phyloP scores from a whole-genome alignment of 2,113 vertebrate species.

The Oriolus oriolus region DNA sequence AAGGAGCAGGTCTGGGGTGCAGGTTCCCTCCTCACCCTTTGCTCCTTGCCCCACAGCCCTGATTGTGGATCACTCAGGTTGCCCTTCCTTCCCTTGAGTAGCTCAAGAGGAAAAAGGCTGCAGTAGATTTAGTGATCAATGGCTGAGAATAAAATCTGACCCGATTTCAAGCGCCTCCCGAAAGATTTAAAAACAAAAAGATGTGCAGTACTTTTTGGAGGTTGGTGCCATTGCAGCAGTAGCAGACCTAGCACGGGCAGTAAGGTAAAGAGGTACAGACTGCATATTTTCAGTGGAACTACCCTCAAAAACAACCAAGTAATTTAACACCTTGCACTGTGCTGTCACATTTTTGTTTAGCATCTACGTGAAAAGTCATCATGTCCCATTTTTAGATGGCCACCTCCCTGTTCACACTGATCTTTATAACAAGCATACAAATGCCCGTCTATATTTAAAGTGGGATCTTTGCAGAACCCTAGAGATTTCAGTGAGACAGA shows the following conservation, averaged over 20 bases:
- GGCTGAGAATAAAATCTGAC: neutral
- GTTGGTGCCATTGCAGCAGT: neutral
- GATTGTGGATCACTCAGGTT: neutral
- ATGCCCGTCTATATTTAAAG: neutral
- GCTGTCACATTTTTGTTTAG: constrained; percentile 18
- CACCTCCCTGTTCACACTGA: constrained; percentile 5
- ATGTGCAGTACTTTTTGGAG: neutral
- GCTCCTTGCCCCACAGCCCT: neutral
- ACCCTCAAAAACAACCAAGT: neutral
- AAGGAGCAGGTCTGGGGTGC: neutral
- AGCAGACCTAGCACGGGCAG: neutral
- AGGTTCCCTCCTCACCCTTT: neutral
- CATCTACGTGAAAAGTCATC: neutral
- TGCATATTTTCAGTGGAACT: neutral
- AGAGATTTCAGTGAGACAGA: neutral
- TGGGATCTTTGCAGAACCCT: neutral
- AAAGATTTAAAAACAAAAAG: neutral
- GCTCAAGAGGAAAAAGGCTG: neutral
- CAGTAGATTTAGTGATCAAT: neutral
- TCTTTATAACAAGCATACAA: neutral
- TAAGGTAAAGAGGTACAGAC: neutral
- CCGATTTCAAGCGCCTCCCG: neutral
- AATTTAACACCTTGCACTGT: constrained; percentile 3
- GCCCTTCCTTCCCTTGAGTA: neutral
- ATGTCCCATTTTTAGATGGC: constrained; percentile 29